phyloP scores from a whole-genome alignment of 2,888 invertebrate genomes.

The Athrips mouffetella region DNA sequence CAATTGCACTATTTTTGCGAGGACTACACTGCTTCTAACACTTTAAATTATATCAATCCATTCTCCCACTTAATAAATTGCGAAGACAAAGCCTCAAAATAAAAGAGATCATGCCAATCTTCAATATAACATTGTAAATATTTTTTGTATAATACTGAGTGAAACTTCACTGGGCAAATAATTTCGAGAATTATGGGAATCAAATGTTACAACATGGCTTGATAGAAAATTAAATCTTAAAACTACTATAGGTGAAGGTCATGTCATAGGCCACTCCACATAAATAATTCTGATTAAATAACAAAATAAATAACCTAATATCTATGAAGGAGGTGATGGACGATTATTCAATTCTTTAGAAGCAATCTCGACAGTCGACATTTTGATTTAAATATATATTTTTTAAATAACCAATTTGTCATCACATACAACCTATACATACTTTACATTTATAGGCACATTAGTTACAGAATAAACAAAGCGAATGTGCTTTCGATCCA shows the following conservation, averaged over 20 bases:
- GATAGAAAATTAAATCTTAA: constrained; percentile 51
- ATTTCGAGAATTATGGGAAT: constrained; percentile 40
- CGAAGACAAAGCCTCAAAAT: constrained; percentile 56
- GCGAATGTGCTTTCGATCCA: constrained; percentile 71
- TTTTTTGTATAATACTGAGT: constrained; percentile 64
- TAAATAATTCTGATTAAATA: constrained; percentile 36
- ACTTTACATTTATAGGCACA: constrained; percentile 77
- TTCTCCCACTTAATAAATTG: constrained; percentile 52
- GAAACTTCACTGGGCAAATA: constrained; percentile 67
- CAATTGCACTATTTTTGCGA: constrained; percentile 77
- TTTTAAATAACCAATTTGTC: constrained; percentile 60
- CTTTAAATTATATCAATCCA: constrained; percentile 55
- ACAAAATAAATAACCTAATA: constrained; percentile 39
- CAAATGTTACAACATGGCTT: constrained; percentile 54
- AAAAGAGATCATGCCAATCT: constrained; percentile 60
- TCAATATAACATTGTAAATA: constrained; percentile 47
- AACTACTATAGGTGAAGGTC: constrained; percentile 44
- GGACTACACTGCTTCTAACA: constrained; percentile 72
- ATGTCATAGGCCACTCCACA: constrained; percentile 62
- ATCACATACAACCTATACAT: constrained; percentile 71
- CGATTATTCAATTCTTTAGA: constrained; percentile 37
- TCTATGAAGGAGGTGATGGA: constrained; percentile 40
- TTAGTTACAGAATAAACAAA: constrained; percentile 74
- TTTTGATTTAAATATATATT: constrained; percentile 53
- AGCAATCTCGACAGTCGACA: constrained; percentile 43